Base-by-base conservation (phyloP, 2,888 invertebrate species). In the Pandemis heparana region DNA sequence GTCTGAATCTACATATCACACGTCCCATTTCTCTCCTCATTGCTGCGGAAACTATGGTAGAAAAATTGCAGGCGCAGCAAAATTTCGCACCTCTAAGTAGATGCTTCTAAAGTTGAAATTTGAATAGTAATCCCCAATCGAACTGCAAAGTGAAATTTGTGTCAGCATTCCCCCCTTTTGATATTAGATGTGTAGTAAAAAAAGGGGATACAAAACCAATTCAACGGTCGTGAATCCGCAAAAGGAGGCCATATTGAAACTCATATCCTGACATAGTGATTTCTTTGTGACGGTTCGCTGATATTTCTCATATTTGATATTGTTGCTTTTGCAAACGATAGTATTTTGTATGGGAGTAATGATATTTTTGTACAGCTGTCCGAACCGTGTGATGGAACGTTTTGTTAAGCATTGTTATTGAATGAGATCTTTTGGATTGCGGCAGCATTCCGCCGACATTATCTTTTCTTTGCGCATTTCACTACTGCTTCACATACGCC, bases 1-100 rank as follows among this genome's bases (percentile, higher is more conserved):
- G 65, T 70, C 66, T 62, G 70, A 62, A 70, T 74, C 74, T 70
- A 74, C 74, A 74, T 70, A 74, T 74, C 74, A 74, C 74, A 75
- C 70, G 71, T 48, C 62, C 67, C 67, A 71, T 75, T 75, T 75
- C 67, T 62, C 59, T 41, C 53, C 62, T 60, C 56, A 75, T 66
- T 62, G 66, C 48, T 63, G 62, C n/a, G 46, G 48, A 67, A 71
- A 75, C 71, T 71, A 67, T 63, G 43, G 59, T 39, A 18, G 0
- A 18, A 18, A 41, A 67, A 48, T 23, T 51, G 18, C 43, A 51
- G 9, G 9, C n/a, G 10, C 10, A 9, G 5, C 5, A 38, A 14
- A 12, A n/a, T 16, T 39, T 10, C n/a, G 16, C 18, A 23, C 23
- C 23, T 62, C 60, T 70, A 51, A 62, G 14, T 62, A 41, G 8